Percentiles rank a stretch among this genome's conserved stretches.
Evolutionary conservation across 2,888 invertebrate species (phyloP).

Genomic region (Coremacera marginata): DNA sequence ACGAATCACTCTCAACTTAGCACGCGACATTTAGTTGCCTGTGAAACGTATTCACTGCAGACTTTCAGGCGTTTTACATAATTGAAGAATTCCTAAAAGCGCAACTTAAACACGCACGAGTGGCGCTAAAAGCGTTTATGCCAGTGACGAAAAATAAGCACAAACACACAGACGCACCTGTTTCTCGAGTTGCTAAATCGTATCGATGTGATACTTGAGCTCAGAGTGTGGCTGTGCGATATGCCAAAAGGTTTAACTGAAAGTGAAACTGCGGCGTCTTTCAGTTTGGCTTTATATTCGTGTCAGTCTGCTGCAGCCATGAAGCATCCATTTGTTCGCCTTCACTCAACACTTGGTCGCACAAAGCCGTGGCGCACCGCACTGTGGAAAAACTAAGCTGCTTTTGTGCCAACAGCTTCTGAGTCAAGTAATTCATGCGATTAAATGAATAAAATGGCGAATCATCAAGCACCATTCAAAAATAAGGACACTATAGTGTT

Average conservation of each 20-base stretch:
- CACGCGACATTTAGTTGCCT: not conserved
- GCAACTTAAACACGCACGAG: constrained; percentile 13
- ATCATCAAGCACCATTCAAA: too few relatives aligned
- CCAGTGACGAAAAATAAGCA: not conserved
- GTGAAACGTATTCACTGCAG: constrained; percentile 9
- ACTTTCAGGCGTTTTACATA: constrained; percentile 23
- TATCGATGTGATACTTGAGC: not conserved
- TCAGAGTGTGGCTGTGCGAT: constrained; percentile 34
- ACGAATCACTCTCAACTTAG: not conserved
- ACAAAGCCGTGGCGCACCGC: not conserved
- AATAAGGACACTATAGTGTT: too few relatives aligned
- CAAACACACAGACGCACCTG: constrained; percentile 24
- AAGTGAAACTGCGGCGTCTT: constrained; percentile 61
- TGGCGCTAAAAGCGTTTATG: not conserved
- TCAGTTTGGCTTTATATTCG: constrained; percentile 58
- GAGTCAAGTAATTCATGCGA: not conserved
- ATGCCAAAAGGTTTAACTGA: constrained; percentile 54
- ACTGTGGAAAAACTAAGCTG: not conserved
- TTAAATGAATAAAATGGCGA: not conserved
- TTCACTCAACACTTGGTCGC: not conserved
- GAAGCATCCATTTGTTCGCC: not conserved
- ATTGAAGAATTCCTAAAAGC: constrained; percentile 16
- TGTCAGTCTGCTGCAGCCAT: constrained; percentile 9
- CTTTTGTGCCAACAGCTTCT: not conserved
- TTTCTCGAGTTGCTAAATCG: constrained; percentile 28